phyloP scores from a whole-genome alignment of 2,888 invertebrate genomes.

The Drosophila diplacantha region DNA sequence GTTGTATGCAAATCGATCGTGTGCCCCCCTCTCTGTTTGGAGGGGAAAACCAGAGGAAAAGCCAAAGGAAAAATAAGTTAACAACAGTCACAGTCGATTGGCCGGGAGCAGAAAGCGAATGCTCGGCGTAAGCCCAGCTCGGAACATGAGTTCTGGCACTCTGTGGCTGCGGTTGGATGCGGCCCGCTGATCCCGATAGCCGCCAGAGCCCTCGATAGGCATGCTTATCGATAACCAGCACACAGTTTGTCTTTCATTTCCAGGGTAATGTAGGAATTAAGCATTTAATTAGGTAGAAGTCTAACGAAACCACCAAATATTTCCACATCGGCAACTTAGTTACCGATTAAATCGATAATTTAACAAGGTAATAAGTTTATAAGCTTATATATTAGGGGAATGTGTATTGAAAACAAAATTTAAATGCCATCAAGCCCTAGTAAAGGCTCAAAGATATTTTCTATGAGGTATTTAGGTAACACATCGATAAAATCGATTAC shows the following conservation, averaged over 20 bases:
- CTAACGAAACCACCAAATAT: neutral
- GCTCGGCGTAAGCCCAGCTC: constrained; percentile 34
- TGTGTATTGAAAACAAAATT: neutral
- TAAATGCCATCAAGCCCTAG: neutral
- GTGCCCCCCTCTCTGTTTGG: constrained; percentile 10
- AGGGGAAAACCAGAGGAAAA: constrained; percentile 4
- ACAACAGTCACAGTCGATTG: constrained; percentile 65
- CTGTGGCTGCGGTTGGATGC: constrained; percentile 44
- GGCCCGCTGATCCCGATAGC: constrained; percentile 42
- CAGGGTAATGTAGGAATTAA: neutral
- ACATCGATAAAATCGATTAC: neutral
- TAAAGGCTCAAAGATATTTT: neutral
- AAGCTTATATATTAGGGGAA: neutral
- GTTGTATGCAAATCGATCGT: constrained; percentile 59
- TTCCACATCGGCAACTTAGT: fast-evolving
- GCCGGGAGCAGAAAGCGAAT: constrained; percentile 51
- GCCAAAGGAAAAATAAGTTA: constrained; percentile 2
- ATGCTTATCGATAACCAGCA: constrained; percentile 11
- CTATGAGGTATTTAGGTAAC: neutral
- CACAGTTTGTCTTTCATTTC: too few relatives aligned
- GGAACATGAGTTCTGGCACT: constrained; percentile 56
- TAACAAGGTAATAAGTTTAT: too few relatives aligned
- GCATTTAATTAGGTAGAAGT: too few relatives aligned
- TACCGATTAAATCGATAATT: constrained; percentile 8
- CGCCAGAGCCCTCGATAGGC: constrained; percentile 17